Evolutionary conservation across 2,113 vertebrate species (phyloP).

Genomic region (Alethe diademata): DNA sequence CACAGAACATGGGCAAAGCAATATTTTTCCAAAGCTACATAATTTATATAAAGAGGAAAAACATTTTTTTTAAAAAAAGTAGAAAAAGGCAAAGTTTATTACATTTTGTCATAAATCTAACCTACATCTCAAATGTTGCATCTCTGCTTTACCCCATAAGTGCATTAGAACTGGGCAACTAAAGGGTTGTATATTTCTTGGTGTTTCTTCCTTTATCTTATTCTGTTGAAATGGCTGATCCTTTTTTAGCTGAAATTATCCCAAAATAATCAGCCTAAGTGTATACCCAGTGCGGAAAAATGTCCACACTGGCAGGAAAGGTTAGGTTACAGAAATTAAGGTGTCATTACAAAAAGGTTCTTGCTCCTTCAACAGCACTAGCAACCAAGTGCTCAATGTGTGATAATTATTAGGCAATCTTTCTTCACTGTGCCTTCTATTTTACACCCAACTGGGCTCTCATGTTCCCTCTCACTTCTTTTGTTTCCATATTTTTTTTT

Average conservation of each 20-base stretch:
- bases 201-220: neutral
- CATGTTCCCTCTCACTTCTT: neutral
- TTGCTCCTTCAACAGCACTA: neutral
- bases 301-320: neutral
- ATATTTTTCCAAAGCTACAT: neutral
- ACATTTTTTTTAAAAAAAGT: neutral
- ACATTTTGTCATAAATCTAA: neutral
- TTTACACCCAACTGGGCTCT: neutral
- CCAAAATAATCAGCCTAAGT: neutral
- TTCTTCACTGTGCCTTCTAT: neutral
- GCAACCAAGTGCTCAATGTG: neutral
- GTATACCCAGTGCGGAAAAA: neutral
- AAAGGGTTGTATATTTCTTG: neutral
- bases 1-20: neutral
- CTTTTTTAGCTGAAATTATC: neutral
- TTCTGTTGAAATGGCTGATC: neutral
- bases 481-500: neutral
- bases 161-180: neutral
- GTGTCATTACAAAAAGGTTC: neutral
- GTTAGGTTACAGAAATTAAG: neutral
- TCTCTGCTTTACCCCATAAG: neutral
- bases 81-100: neutral
- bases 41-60: neutral
- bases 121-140: neutral
- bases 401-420: neutral